These are phyloP conservation scores for Hirundichthys speculiger DNA, from an alignment of 2,113 vertebrate genomes.

Conservation along the genomic window DNA sequence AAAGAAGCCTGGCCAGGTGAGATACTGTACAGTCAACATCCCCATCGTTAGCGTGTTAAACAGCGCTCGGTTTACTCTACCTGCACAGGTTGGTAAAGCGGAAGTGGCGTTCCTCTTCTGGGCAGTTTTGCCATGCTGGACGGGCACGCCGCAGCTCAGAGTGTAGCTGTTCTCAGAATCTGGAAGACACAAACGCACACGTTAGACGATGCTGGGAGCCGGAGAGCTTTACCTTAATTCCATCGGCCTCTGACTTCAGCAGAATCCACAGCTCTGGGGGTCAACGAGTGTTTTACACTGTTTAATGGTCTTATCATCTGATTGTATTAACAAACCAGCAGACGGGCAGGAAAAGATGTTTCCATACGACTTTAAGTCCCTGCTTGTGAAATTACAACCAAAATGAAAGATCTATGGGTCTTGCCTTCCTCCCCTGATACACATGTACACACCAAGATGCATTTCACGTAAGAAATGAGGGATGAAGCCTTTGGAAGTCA, in stretches of 20 bases:
- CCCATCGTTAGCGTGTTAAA: neutral
- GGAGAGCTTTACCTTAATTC: too few species aligned
- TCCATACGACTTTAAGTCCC: conserved; percentile 30
- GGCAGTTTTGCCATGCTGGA: conserved; percentile 82
- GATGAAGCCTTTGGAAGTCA: conserved; percentile 47
- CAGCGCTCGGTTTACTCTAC: conserved; percentile 68
- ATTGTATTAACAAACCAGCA: conserved; percentile 22
- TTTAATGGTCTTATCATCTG: conserved; percentile 45
- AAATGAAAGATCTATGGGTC: conserved; percentile 45
- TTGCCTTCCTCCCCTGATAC: conserved; percentile 5
- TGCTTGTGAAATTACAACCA: conserved; percentile 20
- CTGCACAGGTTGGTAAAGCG: conserved; percentile 82
- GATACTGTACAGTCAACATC: neutral
- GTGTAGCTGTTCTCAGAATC: conserved; percentile 93
- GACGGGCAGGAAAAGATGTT: conserved; percentile 20
- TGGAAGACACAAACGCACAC: conserved; percentile 63
- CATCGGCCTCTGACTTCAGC: too few species aligned
- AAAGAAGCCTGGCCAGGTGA: neutral
- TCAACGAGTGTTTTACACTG: conserved; percentile 33
- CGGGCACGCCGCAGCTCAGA: conserved; percentile 87
- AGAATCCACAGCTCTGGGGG: too few species aligned
- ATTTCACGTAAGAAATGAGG: conserved; percentile 43
- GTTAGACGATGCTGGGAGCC: conserved; percentile 2
- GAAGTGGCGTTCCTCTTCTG: conserved; percentile 83
- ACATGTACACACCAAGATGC: conserved; percentile 29